Evolutionary conservation across 2,888 invertebrate species (phyloP), one percentile per base, ranked within the genome.

Genomic region (Bursaphelenchus okinawaensis): DNA sequence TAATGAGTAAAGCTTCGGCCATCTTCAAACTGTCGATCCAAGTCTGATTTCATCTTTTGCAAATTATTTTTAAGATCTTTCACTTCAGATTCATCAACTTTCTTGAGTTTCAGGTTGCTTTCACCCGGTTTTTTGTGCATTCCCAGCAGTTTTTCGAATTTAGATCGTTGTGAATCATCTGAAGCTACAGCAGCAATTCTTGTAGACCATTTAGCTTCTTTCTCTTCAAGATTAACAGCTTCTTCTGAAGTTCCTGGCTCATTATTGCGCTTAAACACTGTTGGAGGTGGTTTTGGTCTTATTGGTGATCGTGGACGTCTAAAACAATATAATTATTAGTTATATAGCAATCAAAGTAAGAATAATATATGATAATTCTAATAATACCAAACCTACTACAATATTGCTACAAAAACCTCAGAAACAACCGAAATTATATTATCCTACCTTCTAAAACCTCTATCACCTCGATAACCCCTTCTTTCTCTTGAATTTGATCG

Each of bases 61-160:
- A 56, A n/a, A 16, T 28, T 4, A 23, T 56, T 56, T 6, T 56
- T 23, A n/a, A 56, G 19, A 4, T 56, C 56, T 19, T 54, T 26
- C 7, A 23, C 52, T 52, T 23, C 54, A 54, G 16, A 3, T n/a
- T 54, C 23, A 54, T 23, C 26, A 12, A 54, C 23, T 26, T 27
- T 23, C 12, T 27, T 23, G 16, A 54, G 19, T 19, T 54, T 54
- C 23, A 54, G n/a, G 19, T 4, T 6, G 19, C 54, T 54, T 54
- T 26, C 54, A n/a, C 26, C 26, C 3, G 54, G 27, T 56, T 56
- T 24, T 52, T 59, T 59, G 60, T 51, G 60, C 24, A 59, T 59
- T 26, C 60, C 60, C 1, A 59, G 60, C 4, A 59, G 60, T 50
- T 59, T 59, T 7, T 59, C 60, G 52, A 59, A 59, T 29, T 59